Evolutionary conservation across 2,888 invertebrate species (phyloP).

Genomic region (Microdon myrmicae): DNA sequence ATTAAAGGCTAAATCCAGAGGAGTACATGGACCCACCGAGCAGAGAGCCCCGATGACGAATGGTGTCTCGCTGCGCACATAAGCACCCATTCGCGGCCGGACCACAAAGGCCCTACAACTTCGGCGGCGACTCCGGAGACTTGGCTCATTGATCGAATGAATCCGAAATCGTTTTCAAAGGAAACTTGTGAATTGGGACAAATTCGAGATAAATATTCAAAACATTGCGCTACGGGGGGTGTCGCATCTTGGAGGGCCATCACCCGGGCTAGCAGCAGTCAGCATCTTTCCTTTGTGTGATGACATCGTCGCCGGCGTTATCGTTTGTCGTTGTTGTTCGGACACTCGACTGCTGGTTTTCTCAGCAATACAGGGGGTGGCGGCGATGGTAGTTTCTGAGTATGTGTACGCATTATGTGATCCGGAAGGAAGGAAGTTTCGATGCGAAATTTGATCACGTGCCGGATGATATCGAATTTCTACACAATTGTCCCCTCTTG

Average conservation of each 20-base stretch:
- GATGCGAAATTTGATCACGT: constrained; percentile 52
- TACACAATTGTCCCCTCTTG: constrained; percentile 15
- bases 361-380: no score
- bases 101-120: constrained; percentile 38
- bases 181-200: constrained; percentile 49
- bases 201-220: constrained; percentile 51
- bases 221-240: constrained; percentile 48
- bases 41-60: constrained; percentile 28
- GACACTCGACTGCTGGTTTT: no score
- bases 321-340: background rate
- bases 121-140: constrained; percentile 19
- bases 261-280: constrained; percentile 1
- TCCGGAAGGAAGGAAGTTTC: constrained; percentile 52
- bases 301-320: constrained; percentile 3
- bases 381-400: constrained; percentile 1
- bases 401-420: constrained; percentile 15
- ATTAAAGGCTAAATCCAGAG: constrained; percentile 20
- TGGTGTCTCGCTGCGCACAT: constrained; percentile 18
- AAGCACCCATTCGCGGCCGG: constrained; percentile 26
- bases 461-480: constrained; percentile 50
- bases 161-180: constrained; percentile 41
- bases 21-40: no score
- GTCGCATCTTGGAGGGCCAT: constrained; percentile 15
- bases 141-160: constrained; percentile 46
- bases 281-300: background rate